Evolutionary conservation across 2,797 vertebrate genomes (phyloP).

Genomic region (Rhabdomys pumilio): DNA sequence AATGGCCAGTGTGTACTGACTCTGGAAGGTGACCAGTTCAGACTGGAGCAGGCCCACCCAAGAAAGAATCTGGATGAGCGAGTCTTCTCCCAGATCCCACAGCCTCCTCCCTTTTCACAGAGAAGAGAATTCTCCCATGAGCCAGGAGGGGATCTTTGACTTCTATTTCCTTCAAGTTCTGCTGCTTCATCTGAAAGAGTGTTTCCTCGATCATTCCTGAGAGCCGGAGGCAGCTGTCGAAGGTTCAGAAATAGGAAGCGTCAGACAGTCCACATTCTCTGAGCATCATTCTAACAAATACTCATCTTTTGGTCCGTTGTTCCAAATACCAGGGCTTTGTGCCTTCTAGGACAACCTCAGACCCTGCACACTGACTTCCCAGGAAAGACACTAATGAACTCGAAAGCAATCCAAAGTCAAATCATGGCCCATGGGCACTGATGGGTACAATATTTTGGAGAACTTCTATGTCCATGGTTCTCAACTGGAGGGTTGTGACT

Average conservation of each 20-base stretch:
- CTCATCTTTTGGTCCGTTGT: not conserved
- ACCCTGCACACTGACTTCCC: not conserved
- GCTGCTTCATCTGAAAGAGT: not conserved
- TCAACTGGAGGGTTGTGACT: not conserved
- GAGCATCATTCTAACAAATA: not conserved
- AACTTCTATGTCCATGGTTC: not conserved
- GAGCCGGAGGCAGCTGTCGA: not conserved
- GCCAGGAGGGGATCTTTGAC: not conserved
- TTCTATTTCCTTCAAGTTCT: not conserved
- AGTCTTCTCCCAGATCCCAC: not conserved
- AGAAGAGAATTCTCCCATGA: not conserved
- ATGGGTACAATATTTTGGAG: not conserved
- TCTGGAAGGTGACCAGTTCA: not conserved
- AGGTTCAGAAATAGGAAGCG: slow-evolving; percentile 4
- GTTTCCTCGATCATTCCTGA: not conserved
- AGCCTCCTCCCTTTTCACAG: not conserved
- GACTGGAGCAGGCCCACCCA: not conserved
- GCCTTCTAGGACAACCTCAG: not conserved
- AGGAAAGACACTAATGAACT: not conserved
- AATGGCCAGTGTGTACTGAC: no score
- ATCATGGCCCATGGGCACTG: not conserved
- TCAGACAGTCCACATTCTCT: not conserved
- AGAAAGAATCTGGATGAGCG: not conserved
- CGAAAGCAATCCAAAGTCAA: not conserved
- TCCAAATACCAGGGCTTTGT: not conserved